phyloP scores from a whole-genome alignment of 2,888 invertebrate species.

The Gortyna flavago region DNA sequence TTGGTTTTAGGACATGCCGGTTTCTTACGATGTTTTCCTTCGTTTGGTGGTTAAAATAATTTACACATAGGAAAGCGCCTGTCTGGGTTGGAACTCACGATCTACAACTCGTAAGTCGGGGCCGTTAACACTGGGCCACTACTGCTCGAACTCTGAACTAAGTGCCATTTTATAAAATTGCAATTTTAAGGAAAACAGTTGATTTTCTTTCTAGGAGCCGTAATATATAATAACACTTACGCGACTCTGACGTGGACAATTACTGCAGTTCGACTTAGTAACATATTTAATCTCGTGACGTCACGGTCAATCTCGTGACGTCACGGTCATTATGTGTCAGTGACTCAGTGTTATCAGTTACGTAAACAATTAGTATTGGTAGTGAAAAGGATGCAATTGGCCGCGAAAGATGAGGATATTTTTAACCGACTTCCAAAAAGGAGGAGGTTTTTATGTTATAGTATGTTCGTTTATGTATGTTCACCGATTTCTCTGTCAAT shows the following conservation, averaged over 20 bases:
- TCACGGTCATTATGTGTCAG: constrained; percentile 11
- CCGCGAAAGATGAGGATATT: neutral
- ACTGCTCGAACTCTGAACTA: neutral
- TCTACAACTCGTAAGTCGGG: no score
- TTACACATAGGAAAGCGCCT: no score
- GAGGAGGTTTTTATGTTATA: no score
- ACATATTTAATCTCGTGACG: constrained; percentile 23
- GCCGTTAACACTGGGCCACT: no score
- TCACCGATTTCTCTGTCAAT: no score
- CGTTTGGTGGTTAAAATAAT: no score
- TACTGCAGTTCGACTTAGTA: constrained; percentile 18
- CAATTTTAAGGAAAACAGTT: constrained; percentile 15
- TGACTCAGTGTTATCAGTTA: constrained; percentile 9
- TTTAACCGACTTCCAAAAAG: no score
- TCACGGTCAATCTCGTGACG: constrained; percentile 22
- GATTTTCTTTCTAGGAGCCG: constrained; percentile 17
- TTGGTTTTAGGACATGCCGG: no score
- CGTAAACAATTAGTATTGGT: constrained; percentile 23
- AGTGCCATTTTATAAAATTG: constrained; percentile 13
- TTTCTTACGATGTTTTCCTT: no score
- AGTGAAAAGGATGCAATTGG: constrained; percentile 10
- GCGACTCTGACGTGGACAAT: constrained; percentile 12
- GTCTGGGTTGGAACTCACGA: no score
- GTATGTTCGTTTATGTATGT: no score
- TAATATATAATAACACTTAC: constrained; percentile 26